These are phyloP conservation scores for Heliconius eleuchia DNA, from an alignment of 1,140 invertebrate genomes.

Conservation along the genomic window DNA sequence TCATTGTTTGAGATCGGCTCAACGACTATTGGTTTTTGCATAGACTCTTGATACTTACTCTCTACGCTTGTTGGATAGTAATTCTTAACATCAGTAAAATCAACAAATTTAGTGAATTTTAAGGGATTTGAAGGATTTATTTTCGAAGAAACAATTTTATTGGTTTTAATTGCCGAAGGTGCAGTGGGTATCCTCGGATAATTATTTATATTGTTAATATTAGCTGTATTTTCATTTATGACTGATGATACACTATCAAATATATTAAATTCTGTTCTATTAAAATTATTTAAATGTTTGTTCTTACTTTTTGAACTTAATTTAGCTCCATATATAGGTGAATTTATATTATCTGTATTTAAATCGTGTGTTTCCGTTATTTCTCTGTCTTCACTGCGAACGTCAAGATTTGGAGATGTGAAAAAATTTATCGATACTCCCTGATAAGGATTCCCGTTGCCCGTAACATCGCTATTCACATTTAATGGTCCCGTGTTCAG, in stretches of 20 bases:
- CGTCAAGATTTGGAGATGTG: slow-evolving; percentile 49
- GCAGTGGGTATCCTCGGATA: slow-evolving; percentile 37
- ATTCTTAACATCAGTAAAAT: slow-evolving; percentile 65
- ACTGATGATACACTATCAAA: slow-evolving; percentile 35
- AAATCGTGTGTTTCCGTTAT: slow-evolving; percentile 39
- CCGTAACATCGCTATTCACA: slow-evolving; percentile 38
- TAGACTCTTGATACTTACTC: slow-evolving; percentile 48
- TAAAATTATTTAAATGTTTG: slow-evolving; percentile 48
- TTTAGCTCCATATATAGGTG: slow-evolving; percentile 68
- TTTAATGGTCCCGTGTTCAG: slow-evolving; percentile 38
- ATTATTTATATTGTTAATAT: slow-evolving; percentile 31
- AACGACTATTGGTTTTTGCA: slow-evolving; percentile 40
- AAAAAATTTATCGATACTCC: slow-evolving; percentile 52
- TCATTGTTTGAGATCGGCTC: slow-evolving; percentile 26
- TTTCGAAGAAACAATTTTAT: slow-evolving; percentile 32
- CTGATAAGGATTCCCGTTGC: slow-evolving; percentile 28
- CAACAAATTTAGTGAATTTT: slow-evolving; percentile 66
- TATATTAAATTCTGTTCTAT: slow-evolving; percentile 51
- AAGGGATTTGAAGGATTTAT: slow-evolving; percentile 37
- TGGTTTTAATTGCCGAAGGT: slow-evolving; percentile 18
- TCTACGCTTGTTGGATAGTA: slow-evolving; percentile 58
- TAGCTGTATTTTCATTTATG: slow-evolving; percentile 30
- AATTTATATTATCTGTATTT: slow-evolving; percentile 46
- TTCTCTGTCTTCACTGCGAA: slow-evolving; percentile 35
- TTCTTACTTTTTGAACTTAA: slow-evolving; percentile 57